These are phyloP conservation scores for Rhysida immarginata DNA, from an alignment of 1,140 invertebrate genomes.

Conservation along the genomic window DNA sequence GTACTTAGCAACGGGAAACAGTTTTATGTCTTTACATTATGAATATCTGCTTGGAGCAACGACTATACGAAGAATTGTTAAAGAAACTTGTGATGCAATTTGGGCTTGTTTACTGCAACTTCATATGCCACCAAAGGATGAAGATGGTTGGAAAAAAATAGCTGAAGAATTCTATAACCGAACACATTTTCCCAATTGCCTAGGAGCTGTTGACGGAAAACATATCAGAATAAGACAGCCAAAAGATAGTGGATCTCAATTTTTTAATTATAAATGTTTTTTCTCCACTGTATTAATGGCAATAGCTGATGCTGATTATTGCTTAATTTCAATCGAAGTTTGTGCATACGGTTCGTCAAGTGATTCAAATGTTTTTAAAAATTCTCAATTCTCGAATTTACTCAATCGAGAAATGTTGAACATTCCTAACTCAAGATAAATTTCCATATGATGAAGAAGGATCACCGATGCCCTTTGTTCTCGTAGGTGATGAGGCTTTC, in stretches of 20 bases:
- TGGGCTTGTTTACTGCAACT: conserved; percentile 13
- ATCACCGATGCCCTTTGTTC: too few species aligned
- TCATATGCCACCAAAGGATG: conserved; percentile 5
- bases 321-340: conserved; percentile 26
- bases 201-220: conserved; percentile 31
- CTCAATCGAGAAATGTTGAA: too few species aligned
- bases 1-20: not conserved
- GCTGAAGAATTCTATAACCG: conserved; percentile 21
- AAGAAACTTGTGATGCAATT: conserved; percentile 16
- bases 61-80: conserved; percentile 14
- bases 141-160: conserved; percentile 6
- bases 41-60: not conserved
- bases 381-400: too few species aligned
- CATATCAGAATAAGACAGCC: conserved; percentile 21
- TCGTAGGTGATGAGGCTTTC: too few species aligned
- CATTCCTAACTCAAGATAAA: too few species aligned
- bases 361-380: too few species aligned
- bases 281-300: conserved; percentile 28
- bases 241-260: conserved; percentile 18
- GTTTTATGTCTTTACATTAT: not conserved
- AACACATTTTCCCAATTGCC: conserved; percentile 26
- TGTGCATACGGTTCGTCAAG: conserved; percentile 24
- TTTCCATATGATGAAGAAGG: too few species aligned
- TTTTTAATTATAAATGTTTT: conserved; percentile 32
- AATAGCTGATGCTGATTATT: too few species aligned